These are phyloP conservation scores for Caenorhabditis sinica DNA, from an alignment of 2,888 invertebrate species.

Conservation along the genomic window DNA sequence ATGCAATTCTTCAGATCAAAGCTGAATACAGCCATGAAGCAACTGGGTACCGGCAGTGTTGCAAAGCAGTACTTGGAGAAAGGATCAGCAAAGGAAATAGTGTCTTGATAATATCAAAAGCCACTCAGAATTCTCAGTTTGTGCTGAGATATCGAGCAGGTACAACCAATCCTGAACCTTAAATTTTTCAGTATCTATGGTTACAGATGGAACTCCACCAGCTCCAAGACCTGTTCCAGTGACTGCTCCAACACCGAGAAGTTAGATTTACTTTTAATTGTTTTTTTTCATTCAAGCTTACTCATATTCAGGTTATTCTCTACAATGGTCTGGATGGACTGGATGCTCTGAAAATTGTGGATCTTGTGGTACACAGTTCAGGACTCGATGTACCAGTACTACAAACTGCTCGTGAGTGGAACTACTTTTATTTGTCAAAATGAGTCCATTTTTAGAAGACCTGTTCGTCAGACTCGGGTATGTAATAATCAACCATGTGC, in stretches of 20 bases:
- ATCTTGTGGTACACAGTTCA: conserved; percentile 74
- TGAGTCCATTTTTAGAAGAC: conserved; percentile 40
- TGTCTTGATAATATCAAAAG: conserved; percentile 71
- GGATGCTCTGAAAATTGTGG: conserved; percentile 76
- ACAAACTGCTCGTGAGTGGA: conserved; percentile 54
- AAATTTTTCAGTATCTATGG: neutral
- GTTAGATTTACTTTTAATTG: neutral
- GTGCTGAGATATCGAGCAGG: conserved; percentile 65
- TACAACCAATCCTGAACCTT: neutral
- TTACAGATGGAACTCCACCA: conserved; percentile 40
- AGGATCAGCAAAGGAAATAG: conserved; percentile 61
- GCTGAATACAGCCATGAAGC: conserved; percentile 63
- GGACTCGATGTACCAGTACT: conserved; percentile 63
- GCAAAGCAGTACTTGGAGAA: conserved; percentile 62
- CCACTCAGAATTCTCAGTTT: conserved; percentile 65
- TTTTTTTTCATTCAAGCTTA: neutral
- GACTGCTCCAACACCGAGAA: conserved; percentile 31
- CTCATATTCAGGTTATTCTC: conserved; percentile 47
- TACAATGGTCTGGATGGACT: conserved; percentile 74
- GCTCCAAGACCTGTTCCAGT: conserved; percentile 24
- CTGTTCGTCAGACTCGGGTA: conserved; percentile 49
- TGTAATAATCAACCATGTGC: conserved; percentile 68
- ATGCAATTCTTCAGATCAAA: conserved; percentile 60
- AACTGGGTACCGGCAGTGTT: conserved; percentile 72
- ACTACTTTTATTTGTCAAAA: neutral